A percentile compares a stretch with the other conserved stretches of the same genome.
Evolutionary conservation across 2,113 vertebrate genomes (phyloP).

Genomic region (Microtus ochrogaster): DNA sequence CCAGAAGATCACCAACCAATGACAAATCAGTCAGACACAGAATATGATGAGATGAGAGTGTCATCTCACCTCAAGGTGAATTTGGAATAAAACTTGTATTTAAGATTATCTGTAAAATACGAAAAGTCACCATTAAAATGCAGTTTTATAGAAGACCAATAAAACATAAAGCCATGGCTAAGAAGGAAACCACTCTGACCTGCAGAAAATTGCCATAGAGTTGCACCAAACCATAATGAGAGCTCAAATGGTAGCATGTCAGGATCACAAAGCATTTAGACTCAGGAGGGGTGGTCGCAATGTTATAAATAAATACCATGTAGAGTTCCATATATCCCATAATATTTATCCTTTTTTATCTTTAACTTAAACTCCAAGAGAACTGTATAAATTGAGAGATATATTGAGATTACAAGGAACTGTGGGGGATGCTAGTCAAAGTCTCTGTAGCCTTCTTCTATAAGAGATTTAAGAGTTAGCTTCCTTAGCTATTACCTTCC

Average conservation of each 20-base stretch:
- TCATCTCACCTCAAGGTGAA: background rate
- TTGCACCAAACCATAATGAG: background rate
- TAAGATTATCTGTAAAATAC: conserved; percentile 35
- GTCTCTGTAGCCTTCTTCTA: background rate
- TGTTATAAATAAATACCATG: background rate
- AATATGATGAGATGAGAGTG: background rate
- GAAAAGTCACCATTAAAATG: background rate
- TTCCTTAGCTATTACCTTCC: background rate
- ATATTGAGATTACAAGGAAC: background rate
- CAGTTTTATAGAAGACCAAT: background rate
- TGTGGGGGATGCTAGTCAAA: background rate
- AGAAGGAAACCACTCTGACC: background rate
- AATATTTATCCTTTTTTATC: background rate
- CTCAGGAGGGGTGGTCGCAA: background rate
- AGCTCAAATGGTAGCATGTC: background rate
- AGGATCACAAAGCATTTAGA: no score
- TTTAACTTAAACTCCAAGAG: background rate
- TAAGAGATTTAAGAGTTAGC: background rate
- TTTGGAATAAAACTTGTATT: background rate
- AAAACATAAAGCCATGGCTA: background rate
- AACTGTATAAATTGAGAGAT: background rate
- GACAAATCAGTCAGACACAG: background rate
- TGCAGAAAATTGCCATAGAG: background rate
- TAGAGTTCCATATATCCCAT: background rate
- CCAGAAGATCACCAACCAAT: background rate